Conservation (phyloP, 2,888 invertebrate genomes). For the Eristalis pertinax region DNA sequence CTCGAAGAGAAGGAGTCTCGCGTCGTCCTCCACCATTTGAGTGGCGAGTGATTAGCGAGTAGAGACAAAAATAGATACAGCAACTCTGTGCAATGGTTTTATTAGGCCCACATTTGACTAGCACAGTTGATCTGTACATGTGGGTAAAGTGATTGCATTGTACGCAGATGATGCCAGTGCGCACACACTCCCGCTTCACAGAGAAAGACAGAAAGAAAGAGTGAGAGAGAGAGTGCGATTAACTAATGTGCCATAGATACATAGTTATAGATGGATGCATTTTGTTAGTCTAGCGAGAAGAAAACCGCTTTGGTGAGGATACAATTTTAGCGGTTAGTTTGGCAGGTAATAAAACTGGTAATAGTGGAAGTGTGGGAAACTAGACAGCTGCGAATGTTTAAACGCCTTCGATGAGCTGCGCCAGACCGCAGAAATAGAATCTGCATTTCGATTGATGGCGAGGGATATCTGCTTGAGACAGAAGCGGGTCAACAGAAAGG, state of each 20-base stretch:
- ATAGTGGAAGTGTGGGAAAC: conserved; percentile 71
- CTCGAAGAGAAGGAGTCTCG: neutral
- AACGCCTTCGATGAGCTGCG: conserved; percentile 62
- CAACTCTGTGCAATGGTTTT: conserved; percentile 45
- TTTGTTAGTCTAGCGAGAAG: conserved; percentile 52
- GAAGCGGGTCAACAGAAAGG: conserved; percentile 18
- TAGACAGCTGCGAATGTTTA: conserved; percentile 62
- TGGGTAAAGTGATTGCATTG: conserved; percentile 53
- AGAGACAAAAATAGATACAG: conserved; percentile 59
- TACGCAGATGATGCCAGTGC: conserved; percentile 8
- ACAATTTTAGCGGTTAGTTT: conserved; percentile 66
- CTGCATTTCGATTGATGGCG: neutral
- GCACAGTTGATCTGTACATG: neutral
- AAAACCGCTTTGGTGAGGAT: conserved; percentile 62
- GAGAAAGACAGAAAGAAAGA: no score
- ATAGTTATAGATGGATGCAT: neutral
- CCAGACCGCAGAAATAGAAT: conserved; percentile 55
- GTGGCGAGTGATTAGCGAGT: conserved; percentile 59
- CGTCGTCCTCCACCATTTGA: neutral
- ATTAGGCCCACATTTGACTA: conserved; percentile 54
- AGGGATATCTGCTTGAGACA: neutral
- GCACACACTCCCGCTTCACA: neutral
- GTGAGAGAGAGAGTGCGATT: no score
- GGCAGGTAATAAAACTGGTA: conserved; percentile 69
- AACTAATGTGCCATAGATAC: neutral